phyloP scores from a whole-genome alignment of 1,140 invertebrate genomes.

The Chymomyza costata region DNA sequence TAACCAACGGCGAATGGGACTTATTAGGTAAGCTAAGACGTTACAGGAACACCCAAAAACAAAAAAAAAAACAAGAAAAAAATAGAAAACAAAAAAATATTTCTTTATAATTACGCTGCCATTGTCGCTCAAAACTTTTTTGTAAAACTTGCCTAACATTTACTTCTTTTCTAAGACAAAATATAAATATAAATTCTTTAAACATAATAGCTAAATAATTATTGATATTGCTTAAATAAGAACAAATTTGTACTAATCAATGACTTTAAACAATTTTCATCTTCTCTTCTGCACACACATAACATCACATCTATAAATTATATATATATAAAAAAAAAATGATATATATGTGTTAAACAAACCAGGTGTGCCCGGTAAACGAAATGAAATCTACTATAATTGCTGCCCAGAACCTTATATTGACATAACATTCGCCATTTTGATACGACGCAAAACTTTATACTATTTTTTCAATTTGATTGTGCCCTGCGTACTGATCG shows the following conservation, averaged over 20 bases:
- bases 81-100: background rate
- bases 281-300: conserved; percentile 29
- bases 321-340: conserved; percentile 24
- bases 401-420: conserved; percentile 97
- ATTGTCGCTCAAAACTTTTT: no score
- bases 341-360: conserved; percentile 14
- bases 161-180: no score
- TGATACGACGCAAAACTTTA: conserved; percentile 96
- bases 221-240: background rate
- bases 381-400: conserved; percentile 94
- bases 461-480: conserved; percentile 99
- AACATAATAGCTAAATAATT: conserved; percentile 3
- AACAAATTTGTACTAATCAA: conserved; percentile 25
- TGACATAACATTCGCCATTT: conserved; percentile 98
- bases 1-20: conserved; percentile 99
- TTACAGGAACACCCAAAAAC: background rate
- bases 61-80: conserved; percentile 1
- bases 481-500: conserved; percentile 98
- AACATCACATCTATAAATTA: conserved; percentile 15
- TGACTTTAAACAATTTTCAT: conserved; percentile 27
- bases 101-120: background rate
- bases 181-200: conserved; percentile 1
- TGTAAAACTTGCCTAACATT: background rate
- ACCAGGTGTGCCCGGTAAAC: conserved; percentile 92
- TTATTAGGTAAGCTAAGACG: conserved; percentile 87